Evolutionary conservation across 1,140 invertebrate genomes (phyloP).

Genomic region (Cotesia glomerata): DNA sequence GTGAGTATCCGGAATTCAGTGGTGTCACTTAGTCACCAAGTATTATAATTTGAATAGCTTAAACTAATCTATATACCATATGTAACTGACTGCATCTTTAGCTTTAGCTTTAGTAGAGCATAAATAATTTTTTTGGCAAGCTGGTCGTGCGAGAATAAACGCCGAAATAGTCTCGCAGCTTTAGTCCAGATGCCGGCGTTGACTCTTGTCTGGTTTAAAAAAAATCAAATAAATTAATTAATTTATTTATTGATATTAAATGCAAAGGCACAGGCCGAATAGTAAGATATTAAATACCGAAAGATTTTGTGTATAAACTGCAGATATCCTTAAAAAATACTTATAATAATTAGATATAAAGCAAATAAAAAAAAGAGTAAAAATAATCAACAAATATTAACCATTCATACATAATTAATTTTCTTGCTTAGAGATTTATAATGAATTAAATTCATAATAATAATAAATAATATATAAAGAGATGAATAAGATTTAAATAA

Average conservation of each 20-base stretch:
- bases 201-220: neutral
- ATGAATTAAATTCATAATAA: too few relatives aligned
- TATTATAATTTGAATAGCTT: constrained; percentile 19
- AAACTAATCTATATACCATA: constrained; percentile 1
- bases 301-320: too few relatives aligned
- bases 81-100: neutral
- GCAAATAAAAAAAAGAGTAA: too few relatives aligned
- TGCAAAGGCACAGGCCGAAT: too few relatives aligned
- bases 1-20: constrained; percentile 50
- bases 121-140: neutral
- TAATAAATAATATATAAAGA: too few relatives aligned
- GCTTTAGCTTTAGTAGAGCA: neutral
- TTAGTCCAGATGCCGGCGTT: constrained; percentile 29
- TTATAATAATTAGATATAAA: neutral
- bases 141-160: constrained; percentile 27
- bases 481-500: too few relatives aligned
- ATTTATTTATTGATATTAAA: too few relatives aligned
- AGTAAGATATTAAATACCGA: too few relatives aligned
- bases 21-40: constrained; percentile 9
- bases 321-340: neutral
- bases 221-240: too few relatives aligned
- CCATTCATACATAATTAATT: too few relatives aligned
- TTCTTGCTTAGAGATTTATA: too few relatives aligned
- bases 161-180: constrained; percentile 25
- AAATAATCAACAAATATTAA: too few relatives aligned